Evolutionary conservation across 2,797 vertebrate species (phyloP), one percentile per base, ranked within the genome.

Genomic region (Hybognathus amarus): DNA sequence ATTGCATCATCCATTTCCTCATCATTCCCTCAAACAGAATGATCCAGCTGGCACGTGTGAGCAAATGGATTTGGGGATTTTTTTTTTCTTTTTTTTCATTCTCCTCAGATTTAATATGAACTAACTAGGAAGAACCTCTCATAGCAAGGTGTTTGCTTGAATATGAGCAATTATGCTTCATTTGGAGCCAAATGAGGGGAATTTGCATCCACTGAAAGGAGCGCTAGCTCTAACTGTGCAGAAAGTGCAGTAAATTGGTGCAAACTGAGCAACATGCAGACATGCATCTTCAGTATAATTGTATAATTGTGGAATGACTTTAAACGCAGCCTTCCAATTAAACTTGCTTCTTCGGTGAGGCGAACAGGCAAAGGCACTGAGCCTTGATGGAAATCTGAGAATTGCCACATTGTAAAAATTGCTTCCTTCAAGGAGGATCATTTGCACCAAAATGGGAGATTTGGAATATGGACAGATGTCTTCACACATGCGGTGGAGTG

Each of bases 401-500:
- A 93, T 95, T 92, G 90, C 91, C 92, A 93, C 90, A 89, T 94
- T 91, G 91, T 93, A 94, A 94, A 93, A 92, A 93, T 90, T 91
- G 91, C 91, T 93, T 94, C 92, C 93, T 91, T 92, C 92, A 89
- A 91, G 90, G 90, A 91, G 91, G 90, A 93, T 95, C 92, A 94
- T 95, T 95, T 95, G 93, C 93, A 93, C 93, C 93, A 95, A 95
- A 95, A 95, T 94, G 92, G 93, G 92, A 94, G 92, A 94, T 94
- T 93, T 93, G 94, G 93, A 95, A 95, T 94, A 93, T 95, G 93
- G 94, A 93, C 95, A 95, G 94, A 95, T 96, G 95, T 96, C 95
- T 95, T 94, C 92, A 95, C 95, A 94, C 93, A 94, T 91, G 93
- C 93, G 91, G 90, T 89, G 90, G 90, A 92, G 93, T 94, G 91